Evolutionary conservation across 2,113 vertebrate genomes (phyloP), one percentile per base, ranked within the genome.

Genomic region (Paedocypris sp.): DNA sequence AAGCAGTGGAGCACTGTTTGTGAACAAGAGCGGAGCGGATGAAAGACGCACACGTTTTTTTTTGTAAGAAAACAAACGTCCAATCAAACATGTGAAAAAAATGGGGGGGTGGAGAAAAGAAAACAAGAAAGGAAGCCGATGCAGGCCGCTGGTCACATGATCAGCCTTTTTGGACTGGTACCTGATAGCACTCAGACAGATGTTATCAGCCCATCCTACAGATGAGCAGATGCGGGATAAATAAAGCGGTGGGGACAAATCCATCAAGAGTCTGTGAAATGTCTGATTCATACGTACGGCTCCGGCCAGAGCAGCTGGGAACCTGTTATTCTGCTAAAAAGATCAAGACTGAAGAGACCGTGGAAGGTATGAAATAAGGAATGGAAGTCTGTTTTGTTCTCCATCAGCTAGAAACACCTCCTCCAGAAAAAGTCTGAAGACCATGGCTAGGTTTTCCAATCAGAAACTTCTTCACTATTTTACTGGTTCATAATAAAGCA

Each of bases 141-240:
- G 62, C 16, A 57, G 43, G 56, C 73, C 56, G 46, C 50, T 68
- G 76, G 76, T 78, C 81, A 80, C 75, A 80, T 69, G 71, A 41
- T 73, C 68, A 58, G 74, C 78, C 73, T 67, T 64, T 33, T 58
- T 58, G 68, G 63, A 49, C 67, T 62, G 82, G 77, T 79, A 86
- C 82, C 82, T 79, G 80, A 80, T 83, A 80, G 76, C 81, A 82
- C 74, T 75, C 76, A 81, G 79, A 81, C 82, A 73, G 82, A 86
- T 84, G 75, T 76, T 75, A 83, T 82, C 81, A 73, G 46, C 4
- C 38, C 64, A 71, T 72, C 67, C 71, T 62, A 67, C 73, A 65
- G 62, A 60, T 31, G 42, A 57, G 45, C 39, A 59, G 72, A 81
- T 70, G 74, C 65, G 23, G 3, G 64, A 73, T 53, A 68, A 74